Conservation (phyloP, 2,113 vertebrate genomes). For the Porphyrio hochstetteri region DNA sequence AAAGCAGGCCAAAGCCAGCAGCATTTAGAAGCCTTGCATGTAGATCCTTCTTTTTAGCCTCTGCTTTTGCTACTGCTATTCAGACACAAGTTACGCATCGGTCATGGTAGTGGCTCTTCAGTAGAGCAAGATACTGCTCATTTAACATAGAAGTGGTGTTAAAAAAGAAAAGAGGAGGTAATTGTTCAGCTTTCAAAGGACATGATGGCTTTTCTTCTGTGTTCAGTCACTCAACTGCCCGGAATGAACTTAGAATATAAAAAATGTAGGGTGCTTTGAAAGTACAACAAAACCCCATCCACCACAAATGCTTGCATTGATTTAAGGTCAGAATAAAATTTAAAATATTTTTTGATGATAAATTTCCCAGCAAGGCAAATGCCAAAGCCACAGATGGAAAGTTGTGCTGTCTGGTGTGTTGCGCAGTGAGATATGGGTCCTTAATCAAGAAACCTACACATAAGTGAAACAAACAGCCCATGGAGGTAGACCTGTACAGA, state of each 20-base stretch:
- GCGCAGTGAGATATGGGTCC: not conserved
- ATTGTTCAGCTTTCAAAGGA: not conserved
- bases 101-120: not conserved
- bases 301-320: not conserved
- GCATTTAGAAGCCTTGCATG: not conserved
- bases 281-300: not conserved
- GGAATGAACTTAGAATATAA: not conserved
- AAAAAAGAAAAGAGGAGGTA: not conserved
- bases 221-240: not conserved
- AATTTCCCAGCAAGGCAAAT: not conserved
- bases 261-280: not conserved
- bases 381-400: not conserved
- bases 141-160: not conserved
- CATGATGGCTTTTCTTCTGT: not conserved
- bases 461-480: not conserved
- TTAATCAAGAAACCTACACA: not conserved
- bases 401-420: not conserved
- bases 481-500: not conserved
- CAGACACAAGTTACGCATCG: not conserved
- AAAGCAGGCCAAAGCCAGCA: not conserved
- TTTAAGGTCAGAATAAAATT: not conserved
- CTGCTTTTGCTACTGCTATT: not conserved
- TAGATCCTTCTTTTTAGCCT: not conserved
- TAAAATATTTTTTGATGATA: not conserved
- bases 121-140: not conserved